phyloP scores from a whole-genome alignment of 2,888 invertebrate genomes.

The Polia nebulosa region DNA sequence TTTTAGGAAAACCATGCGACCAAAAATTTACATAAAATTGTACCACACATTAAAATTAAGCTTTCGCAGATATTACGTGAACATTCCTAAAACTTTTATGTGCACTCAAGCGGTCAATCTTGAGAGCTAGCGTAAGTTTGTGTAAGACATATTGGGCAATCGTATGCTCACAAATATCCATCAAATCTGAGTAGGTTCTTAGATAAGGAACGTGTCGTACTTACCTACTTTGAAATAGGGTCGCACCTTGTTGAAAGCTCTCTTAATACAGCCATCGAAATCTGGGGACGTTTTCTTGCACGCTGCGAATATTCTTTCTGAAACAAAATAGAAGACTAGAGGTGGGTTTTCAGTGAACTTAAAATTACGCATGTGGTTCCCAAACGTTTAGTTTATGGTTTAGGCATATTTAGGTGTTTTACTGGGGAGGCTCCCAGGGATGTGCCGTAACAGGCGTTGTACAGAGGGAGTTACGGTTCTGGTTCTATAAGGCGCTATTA shows the following conservation, averaged over 20 bases:
- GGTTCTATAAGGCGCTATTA: no score
- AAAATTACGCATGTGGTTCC: background rate
- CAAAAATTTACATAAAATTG: no score
- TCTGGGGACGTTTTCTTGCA: conserved; percentile 92
- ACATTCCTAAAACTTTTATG: conserved; percentile 9
- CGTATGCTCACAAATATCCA: conserved; percentile 21
- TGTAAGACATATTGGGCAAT: conserved; percentile 19
- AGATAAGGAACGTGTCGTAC: conserved; percentile 32
- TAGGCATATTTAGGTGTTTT: no score
- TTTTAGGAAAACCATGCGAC: no score
- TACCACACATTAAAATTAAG: background rate
- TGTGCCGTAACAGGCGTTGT: no score
- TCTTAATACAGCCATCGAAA: conserved; percentile 94
- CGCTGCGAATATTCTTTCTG: conserved; percentile 89
- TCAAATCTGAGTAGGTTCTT: background rate
- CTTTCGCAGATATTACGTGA: background rate
- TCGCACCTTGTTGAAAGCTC: conserved; percentile 93
- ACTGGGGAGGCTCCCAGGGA: no score
- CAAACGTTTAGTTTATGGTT: background rate
- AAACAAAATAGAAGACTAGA: conserved; percentile 17
- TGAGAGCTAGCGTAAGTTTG: conserved; percentile 14
- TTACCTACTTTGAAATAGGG: conserved; percentile 94
- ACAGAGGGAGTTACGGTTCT: no score
- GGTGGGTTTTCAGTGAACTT: background rate
- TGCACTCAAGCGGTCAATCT: conserved; percentile 14